phyloP scores from a whole-genome alignment of 1,140 invertebrate species.

The Drosophila hydei region DNA sequence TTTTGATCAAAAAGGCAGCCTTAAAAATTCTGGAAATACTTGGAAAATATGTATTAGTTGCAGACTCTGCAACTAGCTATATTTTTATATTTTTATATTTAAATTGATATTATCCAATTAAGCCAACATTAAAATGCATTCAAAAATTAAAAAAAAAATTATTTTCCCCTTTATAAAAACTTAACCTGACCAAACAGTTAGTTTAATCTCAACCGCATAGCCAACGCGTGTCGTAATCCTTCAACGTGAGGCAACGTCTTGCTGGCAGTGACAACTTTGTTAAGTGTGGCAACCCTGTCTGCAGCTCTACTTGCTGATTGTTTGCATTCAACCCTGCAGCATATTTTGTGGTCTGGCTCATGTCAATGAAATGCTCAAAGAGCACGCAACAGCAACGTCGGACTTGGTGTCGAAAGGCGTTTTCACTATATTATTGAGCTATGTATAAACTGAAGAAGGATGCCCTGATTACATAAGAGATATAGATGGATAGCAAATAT shows the following conservation, averaged over 20 bases:
- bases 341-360: conserved; percentile 8
- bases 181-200: background rate
- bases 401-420: conserved; percentile 2
- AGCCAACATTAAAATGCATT: no score
- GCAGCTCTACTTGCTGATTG: conserved; percentile 12
- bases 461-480: no score
- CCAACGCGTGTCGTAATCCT: conserved; percentile 5
- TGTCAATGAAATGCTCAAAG: background rate
- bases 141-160: no score
- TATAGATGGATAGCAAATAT: no score
- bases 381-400: conserved; percentile 17
- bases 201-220: background rate
- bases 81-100: no score
- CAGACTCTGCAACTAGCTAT: no score
- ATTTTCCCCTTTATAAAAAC: no score
- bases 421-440: background rate
- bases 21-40: no score
- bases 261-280: background rate
- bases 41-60: no score
- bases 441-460: background rate
- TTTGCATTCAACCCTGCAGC: conserved; percentile 22
- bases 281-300: conserved; percentile 19
- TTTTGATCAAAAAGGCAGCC: no score
- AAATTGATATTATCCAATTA: no score
- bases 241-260: no score